Evolutionary conservation across 2,797 vertebrate species (phyloP), one percentile per base, ranked within the genome.

Genomic region (Oophaga sylvatica): DNA sequence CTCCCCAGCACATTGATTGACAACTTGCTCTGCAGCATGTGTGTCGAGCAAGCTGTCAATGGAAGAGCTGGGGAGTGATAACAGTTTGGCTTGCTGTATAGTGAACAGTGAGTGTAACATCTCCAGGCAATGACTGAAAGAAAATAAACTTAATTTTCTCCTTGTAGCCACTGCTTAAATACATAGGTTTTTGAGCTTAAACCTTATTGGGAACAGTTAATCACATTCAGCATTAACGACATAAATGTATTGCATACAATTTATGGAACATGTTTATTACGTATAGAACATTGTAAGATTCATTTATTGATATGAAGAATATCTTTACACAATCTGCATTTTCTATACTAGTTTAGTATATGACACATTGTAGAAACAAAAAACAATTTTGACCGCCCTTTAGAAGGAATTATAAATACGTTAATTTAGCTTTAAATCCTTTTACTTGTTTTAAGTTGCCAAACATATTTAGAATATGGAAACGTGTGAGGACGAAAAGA

Each of bases 281-380:
- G 91, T 90, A 94, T 90, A 92, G 90, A 93, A 94, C 83, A 0
- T 94, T 92, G 94, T 94, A 95, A 94, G 83, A 92, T 93, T 94
- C 93, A 94, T 93, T 62, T 93, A 90, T 90, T 94, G 94, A 93
- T 91, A 94, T 95, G 95, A 95, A 95, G 94, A 92, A 56, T 91
- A 87, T 92, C 90, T 90, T 91, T 92, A 94, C 90, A 70, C 92
- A 86, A 89, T 92, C 92, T 89, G 90, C 81, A 92, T 93, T 94
- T 92, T 94, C 94, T 94, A 94, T 93, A 93, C 95, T 95, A 95
- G 67, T 90, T 90, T 73, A 91, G 92, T 93, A 92, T 94, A 92
- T 90, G 92, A 81, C 91, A 94, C 89, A 91, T 73, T 92, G 90
- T 56, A 90, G 90, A 89, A 89, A 90, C 90, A 93, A 85, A 88